Evolutionary conservation across 2,113 vertebrate genomes (phyloP).

Genomic region (Herpailurus yagouaroundi): DNA sequence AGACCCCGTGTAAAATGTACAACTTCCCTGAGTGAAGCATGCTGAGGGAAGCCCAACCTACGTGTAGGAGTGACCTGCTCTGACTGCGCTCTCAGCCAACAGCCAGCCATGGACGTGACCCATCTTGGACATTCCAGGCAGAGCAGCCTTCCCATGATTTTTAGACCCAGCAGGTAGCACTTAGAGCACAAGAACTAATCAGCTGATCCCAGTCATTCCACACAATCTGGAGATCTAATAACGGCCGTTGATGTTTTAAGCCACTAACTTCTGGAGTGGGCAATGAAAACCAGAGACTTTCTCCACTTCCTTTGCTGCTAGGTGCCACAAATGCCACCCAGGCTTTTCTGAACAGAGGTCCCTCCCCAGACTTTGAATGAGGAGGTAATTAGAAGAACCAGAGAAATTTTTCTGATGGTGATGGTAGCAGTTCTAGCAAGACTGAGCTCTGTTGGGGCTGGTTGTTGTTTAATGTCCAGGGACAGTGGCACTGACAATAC

Average conservation of each 20-base stretch:
- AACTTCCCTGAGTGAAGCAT: not conserved
- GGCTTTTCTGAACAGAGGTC: not conserved
- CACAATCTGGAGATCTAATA: not conserved
- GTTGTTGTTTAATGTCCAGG: not conserved
- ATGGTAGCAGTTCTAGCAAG: not conserved
- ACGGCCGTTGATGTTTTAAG: not conserved
- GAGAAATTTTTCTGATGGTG: constrained; percentile 19
- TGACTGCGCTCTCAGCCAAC: not conserved
- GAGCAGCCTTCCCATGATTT: not conserved
- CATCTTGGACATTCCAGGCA: not conserved
- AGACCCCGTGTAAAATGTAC: not conserved
- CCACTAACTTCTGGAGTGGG: not conserved
- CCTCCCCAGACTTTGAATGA: not conserved
- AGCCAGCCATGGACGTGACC: not conserved
- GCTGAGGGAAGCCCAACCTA: not conserved
- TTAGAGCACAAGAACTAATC: not conserved
- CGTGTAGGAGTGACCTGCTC: not conserved
- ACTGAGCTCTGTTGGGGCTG: not conserved
- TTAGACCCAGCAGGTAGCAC: not conserved
- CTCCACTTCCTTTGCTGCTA: not conserved
- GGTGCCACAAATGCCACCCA: not conserved
- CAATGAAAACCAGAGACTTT: not conserved
- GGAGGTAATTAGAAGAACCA: not conserved
- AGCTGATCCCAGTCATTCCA: not conserved
- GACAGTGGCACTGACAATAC: not conserved